These are phyloP conservation scores for Nixonia krombeini DNA, from an alignment of 1,140 invertebrate species.

Conservation along the genomic window DNA sequence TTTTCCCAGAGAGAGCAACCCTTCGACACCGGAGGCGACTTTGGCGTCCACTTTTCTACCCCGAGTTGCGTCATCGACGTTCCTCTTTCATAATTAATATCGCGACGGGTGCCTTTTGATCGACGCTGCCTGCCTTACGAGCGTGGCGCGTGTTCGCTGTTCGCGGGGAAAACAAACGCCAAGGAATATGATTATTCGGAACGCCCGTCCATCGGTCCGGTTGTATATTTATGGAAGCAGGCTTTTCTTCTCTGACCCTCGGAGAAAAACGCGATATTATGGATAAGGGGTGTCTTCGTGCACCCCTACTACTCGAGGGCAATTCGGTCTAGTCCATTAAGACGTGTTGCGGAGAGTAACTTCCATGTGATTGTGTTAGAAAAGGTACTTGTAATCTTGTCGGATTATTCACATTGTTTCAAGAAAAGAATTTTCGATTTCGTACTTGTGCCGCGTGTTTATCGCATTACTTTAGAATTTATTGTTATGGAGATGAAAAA, in stretches of 20 bases:
- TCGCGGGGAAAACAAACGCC: background rate
- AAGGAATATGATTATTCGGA: conserved; percentile 1
- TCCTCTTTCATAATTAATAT: conserved; percentile 3
- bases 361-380: background rate
- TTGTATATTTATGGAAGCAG: conserved; percentile 8
- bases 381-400: background rate
- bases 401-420: background rate
- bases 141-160: background rate
- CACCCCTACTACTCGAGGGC: background rate
- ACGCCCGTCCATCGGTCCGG: conserved; percentile 1
- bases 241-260: conserved; percentile 17
- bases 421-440: too few species aligned
- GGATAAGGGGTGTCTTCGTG: conserved; percentile 17
- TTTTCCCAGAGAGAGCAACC: conserved; percentile 35
- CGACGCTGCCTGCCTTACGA: background rate
- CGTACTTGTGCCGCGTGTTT: too few species aligned
- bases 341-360: conserved; percentile 7
- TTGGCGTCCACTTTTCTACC: conserved; percentile 34
- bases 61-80: background rate
- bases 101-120: background rate
- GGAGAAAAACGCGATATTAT: conserved; percentile 3
- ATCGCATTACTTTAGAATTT: too few species aligned
- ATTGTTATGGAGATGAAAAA: too few species aligned
- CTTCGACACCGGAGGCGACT: conserved; percentile 37
- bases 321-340: conserved; percentile 9